A percentile compares a stretch with the other conserved stretches of the same genome.
Conservation (phyloP, 2,113 vertebrate species). For the Myodes glareolus region DNA sequence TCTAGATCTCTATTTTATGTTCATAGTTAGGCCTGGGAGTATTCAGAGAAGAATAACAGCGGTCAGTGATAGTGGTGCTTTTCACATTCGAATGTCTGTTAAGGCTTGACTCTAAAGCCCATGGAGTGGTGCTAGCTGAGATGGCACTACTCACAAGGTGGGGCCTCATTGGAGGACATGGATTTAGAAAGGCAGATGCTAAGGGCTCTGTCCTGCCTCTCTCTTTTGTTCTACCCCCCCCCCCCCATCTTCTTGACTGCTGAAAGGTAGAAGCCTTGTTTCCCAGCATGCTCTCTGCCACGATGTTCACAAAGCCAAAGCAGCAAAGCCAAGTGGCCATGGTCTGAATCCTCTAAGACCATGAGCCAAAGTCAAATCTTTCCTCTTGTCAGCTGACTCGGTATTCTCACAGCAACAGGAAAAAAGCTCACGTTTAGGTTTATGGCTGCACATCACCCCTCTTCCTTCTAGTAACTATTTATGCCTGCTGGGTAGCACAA, state of each 20-base stretch:
- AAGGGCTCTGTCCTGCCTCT: background rate
- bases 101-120: background rate
- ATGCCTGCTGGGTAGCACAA: background rate
- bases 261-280: background rate
- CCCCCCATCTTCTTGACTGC: background rate
- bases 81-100: background rate
- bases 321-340: background rate
- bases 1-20: background rate
- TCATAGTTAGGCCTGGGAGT: background rate
- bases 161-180: background rate
- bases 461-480: background rate
- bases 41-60: background rate
- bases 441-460: background rate
- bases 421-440: background rate
- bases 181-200: background rate
- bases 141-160: background rate
- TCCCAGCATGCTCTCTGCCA: background rate
- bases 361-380: background rate
- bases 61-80: background rate
- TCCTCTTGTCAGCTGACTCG: background rate
- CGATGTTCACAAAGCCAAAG: background rate
- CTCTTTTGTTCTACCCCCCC: too few species aligned
- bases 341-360: background rate
- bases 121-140: background rate
- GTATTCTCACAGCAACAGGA: background rate